Evolutionary conservation across 2,113 vertebrate genomes (phyloP).

Genomic region (Nipponia nippon): DNA sequence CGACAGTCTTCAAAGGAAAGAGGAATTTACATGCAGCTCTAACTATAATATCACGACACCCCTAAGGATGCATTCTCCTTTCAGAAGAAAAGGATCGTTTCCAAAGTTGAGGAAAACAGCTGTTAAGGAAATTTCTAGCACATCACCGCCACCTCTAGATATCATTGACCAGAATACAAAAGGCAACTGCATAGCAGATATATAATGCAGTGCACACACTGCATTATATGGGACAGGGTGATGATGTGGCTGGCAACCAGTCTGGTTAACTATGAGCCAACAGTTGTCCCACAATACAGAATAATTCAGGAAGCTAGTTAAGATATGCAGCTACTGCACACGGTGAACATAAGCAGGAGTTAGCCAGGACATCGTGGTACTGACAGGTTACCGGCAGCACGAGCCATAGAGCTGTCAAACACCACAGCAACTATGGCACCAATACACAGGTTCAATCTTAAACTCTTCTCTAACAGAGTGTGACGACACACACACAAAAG

Average conservation of each 20-base stretch:
- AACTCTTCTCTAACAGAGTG: background rate
- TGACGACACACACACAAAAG: background rate
- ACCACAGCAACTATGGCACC: background rate
- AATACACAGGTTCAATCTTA: accelerated
- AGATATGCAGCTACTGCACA: background rate
- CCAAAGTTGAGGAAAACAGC: background rate
- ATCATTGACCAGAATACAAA: background rate
- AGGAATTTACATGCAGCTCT: background rate
- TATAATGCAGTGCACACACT: accelerated
- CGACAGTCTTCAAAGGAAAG: background rate
- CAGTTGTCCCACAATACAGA: background rate
- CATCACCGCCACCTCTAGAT: background rate
- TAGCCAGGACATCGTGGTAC: background rate
- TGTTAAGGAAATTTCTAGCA: background rate
- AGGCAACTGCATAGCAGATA: background rate
- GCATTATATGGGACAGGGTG: background rate
- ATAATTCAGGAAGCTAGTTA: background rate
- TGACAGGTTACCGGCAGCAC: background rate
- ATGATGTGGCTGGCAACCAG: background rate
- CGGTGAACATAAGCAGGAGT: background rate
- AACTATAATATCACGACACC: background rate
- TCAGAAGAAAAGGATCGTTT: background rate
- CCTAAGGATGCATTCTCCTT: background rate
- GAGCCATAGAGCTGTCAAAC: background rate
- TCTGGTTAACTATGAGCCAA: background rate